Base-by-base conservation (phyloP, 2,888 invertebrate species). In the Clepsis dumicolana region DNA sequence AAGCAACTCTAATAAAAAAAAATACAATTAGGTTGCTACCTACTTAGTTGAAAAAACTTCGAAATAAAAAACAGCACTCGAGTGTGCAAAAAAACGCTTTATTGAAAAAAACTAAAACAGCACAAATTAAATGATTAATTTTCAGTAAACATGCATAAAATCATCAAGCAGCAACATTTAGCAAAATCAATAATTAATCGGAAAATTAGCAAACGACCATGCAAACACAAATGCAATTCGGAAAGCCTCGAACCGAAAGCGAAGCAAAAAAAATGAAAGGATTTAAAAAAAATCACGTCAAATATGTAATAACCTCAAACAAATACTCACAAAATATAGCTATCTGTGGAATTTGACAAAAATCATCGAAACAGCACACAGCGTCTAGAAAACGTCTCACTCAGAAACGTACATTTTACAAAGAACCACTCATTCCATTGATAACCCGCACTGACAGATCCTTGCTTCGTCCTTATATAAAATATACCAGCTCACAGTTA, bases 301-400 rank as follows among this genome's bases (percentile, higher is more conserved):
- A n/a, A n/a, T n/a, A n/a, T n/a, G n/a, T n/a, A 12, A 24, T 67
- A 62, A 62, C 56, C 67, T 67, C 29, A 29, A 62, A 18, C n/a
- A 57, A 48, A 67, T 53, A 56, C 29, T 56, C 56, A 67, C 44
- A 54, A 25, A 61, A 44, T 16, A 44, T 48, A 25, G 25, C 44
- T 48, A 48, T 48, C 61, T 32, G 16, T 3, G 16, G 16, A 56
- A 54, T 54, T 52, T 21, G 10, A 18, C 66, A 50, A 48, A 5
- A 61, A 35, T 54, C 48, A 48, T 48, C 21, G 10, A 48, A 48
- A 44, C 18, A 5, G 4, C 21, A 18, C 41, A 44, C 16, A 4
- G 48, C 48, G 48, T 21, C 48, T 27, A 52, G n/a, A 14, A 44
- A 41, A 52, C 14, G 24, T 27, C 44, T 18, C 52, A 25, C 52